Percentiles rank a stretch among this genome's conserved stretches.
phyloP scores from a whole-genome alignment of 2,113 vertebrate species.

The Rhegmatorhina hoffmannsi region DNA sequence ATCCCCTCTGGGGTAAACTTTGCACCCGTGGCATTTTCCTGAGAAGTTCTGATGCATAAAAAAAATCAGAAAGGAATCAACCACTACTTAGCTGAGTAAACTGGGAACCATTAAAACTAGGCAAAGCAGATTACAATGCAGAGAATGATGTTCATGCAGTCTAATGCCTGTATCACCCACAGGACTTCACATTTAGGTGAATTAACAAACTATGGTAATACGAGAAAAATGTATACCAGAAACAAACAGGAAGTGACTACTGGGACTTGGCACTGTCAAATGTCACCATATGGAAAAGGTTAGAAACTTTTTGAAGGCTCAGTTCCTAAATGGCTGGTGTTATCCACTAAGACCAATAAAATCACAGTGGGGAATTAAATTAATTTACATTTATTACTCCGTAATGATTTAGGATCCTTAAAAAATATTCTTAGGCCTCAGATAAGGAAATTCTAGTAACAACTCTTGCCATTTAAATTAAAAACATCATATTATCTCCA shows the following conservation, averaged over 20 bases:
- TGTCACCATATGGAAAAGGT: conserved; percentile 63
- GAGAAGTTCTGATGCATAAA: background rate
- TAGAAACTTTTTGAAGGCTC: conserved; percentile 47
- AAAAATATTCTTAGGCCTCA: background rate
- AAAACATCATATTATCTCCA: background rate
- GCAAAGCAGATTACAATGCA: background rate
- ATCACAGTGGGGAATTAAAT: conserved; percentile 13
- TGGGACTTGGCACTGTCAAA: conserved; percentile 45
- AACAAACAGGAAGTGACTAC: conserved; percentile 64
- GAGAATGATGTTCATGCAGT: background rate
- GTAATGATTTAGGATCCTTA: background rate
- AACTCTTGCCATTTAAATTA: background rate
- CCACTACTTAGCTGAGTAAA: background rate
- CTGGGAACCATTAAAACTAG: background rate
- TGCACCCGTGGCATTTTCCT: background rate
- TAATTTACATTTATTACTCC: conserved; percentile 38
- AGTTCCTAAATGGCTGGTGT: conserved; percentile 17
- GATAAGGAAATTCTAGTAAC: background rate
- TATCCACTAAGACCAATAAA: conserved; percentile 16
- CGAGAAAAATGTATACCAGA: conserved; percentile 26
- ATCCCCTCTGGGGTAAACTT: background rate
- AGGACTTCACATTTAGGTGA: background rate
- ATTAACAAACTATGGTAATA: background rate
- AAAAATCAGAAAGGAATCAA: background rate
- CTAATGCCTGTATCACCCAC: background rate